Evolutionary conservation across 2,888 invertebrate genomes (phyloP).

Genomic region (Ophion ellenae): DNA sequence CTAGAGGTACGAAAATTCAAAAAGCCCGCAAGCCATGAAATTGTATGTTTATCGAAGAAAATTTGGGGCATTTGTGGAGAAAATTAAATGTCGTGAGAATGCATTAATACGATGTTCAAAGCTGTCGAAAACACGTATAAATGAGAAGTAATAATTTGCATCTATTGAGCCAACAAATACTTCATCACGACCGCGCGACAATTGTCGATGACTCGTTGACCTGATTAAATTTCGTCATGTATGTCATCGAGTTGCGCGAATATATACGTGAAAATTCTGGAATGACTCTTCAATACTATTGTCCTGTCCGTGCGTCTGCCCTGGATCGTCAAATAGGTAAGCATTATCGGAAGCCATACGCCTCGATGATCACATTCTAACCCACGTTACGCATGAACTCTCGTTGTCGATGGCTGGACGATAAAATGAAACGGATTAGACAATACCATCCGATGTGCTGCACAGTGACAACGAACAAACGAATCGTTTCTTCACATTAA

Average conservation of each 20-base stretch:
- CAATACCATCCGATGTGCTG: conserved; percentile 6
- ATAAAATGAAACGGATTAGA: conserved; percentile 38
- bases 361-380: conserved; percentile 50
- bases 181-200: background rate
- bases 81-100: conserved; percentile 7
- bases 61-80: background rate
- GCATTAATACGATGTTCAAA: conserved; percentile 3
- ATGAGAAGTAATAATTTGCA: conserved; percentile 20
- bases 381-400: conserved; percentile 52
- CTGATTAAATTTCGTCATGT: conserved; percentile 33
- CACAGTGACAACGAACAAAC: background rate
- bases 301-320: conserved; percentile 1
- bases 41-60: conserved; percentile 29
- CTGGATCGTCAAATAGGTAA: conserved; percentile 23
- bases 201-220: conserved; percentile 27
- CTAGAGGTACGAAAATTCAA: conserved; percentile 7
- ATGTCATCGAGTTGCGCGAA: background rate
- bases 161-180: conserved; percentile 8
- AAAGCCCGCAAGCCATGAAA: conserved; percentile 20
- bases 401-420: background rate
- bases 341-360: conserved; percentile 52
- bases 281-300: conserved; percentile 6
- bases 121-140: background rate
- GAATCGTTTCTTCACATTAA: background rate
- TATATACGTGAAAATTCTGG: conserved; percentile 29